Base-by-base conservation (phyloP, 2,888 invertebrate species). In the Synanthedon tipuliformis region DNA sequence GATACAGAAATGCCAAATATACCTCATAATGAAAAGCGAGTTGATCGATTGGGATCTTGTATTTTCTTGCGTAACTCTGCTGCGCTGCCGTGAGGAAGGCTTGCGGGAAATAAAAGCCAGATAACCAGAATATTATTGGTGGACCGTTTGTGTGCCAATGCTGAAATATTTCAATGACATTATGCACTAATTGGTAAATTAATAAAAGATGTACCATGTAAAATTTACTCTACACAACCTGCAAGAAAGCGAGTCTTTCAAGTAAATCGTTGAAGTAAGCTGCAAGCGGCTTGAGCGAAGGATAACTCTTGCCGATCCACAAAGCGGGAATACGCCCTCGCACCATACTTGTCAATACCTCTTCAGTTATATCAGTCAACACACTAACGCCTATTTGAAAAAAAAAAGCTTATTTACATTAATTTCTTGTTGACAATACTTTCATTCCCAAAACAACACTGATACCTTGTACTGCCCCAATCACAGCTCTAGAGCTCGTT, bases 31-130 rank as follows among this genome's bases (percentile, higher is more conserved):
- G 94, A 70, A 94, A 97, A 56, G 91, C 89, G 49, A 95, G 84
- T 63, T 94, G 89, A 85, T 98, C 97, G 61, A 98, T 97, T 34
- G 97, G 96, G 66, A 97, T 96, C 56, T 91, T 92, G 83, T 95
- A 95, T 77, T 96, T 96, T 61, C 97, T 89, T 4, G 97, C 96
- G 78, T 91, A 97, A 80, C 97, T 97, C 86, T 98, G 97, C 73
- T 95, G 94, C 13, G 94, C 95, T 4, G 97, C 97, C 3, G 97
- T 97, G 51, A 98, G 88, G 82, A 98, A 98, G 2, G 97, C 96
- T 82, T 97, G 97, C 0, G 97, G 97, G 77, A 97, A 97, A 86
- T 92, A 98, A 81, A 98, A 97, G 1, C 97, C 97, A 0, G 97
- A 94, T 41, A 98, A 73, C 98, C 97, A 98, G 80, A 94, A 98